Evolutionary conservation across 2,113 vertebrate species (phyloP).

Genomic region (Tetrax tetrax): DNA sequence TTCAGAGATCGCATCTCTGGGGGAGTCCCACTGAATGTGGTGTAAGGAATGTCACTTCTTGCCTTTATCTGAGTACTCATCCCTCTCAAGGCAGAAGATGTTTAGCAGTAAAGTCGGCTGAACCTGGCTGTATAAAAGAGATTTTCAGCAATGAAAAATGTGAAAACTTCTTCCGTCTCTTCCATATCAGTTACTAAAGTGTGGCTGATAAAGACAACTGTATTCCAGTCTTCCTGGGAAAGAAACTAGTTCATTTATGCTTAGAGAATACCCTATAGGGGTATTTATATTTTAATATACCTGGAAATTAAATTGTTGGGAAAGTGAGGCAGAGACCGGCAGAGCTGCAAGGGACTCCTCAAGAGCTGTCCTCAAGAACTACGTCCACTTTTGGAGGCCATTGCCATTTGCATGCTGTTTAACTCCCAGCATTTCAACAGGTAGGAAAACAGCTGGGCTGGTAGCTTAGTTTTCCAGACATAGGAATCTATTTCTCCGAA

Average conservation of each 20-base stretch:
- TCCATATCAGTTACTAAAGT: neutral
- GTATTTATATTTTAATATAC: neutral
- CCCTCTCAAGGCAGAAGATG: neutral
- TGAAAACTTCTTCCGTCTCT: neutral
- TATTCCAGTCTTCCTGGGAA: neutral
- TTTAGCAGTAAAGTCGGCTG: neutral
- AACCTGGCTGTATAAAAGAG: neutral
- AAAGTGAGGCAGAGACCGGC: neutral
- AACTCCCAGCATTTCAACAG: neutral
- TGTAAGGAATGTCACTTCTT: neutral
- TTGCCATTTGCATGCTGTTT: neutral
- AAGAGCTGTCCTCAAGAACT: neutral
- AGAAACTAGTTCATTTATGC: neutral
- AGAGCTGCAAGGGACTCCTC: neutral
- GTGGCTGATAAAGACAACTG: neutral
- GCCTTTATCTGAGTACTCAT: neutral
- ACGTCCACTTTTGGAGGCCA: neutral
- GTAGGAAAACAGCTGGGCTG: fast-evolving
- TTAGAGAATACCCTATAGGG: neutral
- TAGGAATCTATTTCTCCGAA: neutral
- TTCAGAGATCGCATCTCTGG: neutral
- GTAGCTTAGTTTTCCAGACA: neutral
- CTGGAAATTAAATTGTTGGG: neutral
- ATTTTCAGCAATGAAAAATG: neutral
- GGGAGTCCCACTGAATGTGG: neutral